These are phyloP conservation scores for Trichomycterus rosablanca DNA, from an alignment of 2,113 vertebrate species.

Conservation along the genomic window DNA sequence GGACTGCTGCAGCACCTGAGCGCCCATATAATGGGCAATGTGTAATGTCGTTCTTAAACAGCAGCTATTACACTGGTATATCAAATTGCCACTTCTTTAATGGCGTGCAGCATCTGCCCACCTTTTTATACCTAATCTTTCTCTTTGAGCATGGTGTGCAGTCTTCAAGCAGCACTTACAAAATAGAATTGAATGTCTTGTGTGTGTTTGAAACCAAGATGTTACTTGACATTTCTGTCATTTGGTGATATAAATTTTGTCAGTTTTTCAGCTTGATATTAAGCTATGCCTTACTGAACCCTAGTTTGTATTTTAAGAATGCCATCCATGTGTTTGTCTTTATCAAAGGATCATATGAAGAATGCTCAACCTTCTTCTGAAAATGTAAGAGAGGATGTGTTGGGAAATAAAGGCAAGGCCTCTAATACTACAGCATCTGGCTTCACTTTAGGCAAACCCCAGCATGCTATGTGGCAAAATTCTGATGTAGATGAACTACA, in stretches of 20 bases:
- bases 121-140: not conserved
- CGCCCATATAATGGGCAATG: too few relatives aligned
- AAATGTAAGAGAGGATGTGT: constrained; percentile 52
- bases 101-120: too few relatives aligned
- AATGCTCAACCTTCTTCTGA: constrained; percentile 57
- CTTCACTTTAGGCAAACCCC: constrained; percentile 55
- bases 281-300: not conserved
- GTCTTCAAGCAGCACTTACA: too few relatives aligned
- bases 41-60: too few relatives aligned
- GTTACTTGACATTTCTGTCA: not conserved
- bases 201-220: too few relatives aligned
- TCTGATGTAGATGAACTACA: constrained; percentile 34
- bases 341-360: constrained; percentile 70
- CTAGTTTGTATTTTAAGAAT: not conserved
- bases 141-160: not conserved
- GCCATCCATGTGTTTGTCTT: not conserved
- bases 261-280: not conserved
- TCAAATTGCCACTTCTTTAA: too few relatives aligned
- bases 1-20: too few relatives aligned
- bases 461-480: constrained; percentile 37
- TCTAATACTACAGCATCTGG: constrained; percentile 49
- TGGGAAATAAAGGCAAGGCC: constrained; percentile 39
- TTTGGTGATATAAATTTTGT: not conserved
- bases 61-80: too few relatives aligned
- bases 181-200: too few relatives aligned